Conservation (phyloP, 2,888 invertebrate genomes). For the Stramonita haemastoma region DNA sequence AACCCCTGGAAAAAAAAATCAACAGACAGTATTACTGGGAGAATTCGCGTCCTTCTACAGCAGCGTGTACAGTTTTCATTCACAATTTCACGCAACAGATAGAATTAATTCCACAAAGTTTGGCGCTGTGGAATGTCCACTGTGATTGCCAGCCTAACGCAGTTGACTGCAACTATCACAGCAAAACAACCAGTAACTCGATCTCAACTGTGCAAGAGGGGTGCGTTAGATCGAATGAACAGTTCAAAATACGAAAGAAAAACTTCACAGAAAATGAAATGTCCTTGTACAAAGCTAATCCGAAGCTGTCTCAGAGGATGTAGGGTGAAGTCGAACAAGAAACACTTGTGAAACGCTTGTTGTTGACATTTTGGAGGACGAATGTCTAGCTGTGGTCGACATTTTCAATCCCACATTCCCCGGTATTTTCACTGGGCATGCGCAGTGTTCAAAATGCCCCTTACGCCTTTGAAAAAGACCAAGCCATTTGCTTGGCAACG, state of each 20-base stretch:
- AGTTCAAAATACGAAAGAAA: constrained; percentile 1
- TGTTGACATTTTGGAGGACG: constrained; percentile 37
- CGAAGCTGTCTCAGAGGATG: background rate
- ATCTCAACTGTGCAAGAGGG: background rate
- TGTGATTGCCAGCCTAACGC: no score
- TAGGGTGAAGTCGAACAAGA: background rate
- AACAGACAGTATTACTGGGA: no score
- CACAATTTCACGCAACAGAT: background rate
- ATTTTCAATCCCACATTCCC: constrained; percentile 42
- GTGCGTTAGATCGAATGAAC: background rate
- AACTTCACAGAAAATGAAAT: background rate
- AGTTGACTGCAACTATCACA: no score
- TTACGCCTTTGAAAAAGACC: constrained; percentile 40
- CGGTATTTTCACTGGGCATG: constrained; percentile 42
- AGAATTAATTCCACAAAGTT: no score
- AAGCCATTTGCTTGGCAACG: constrained; percentile 51
- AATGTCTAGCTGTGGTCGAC: constrained; percentile 29
- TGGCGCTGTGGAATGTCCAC: no score
- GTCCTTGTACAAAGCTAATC: background rate
- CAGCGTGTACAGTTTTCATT: background rate
- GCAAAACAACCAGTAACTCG: no score
- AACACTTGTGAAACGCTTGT: constrained; percentile 1
- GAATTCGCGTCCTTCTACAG: no score
- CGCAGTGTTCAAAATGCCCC: constrained; percentile 39
- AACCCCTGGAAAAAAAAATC: no score